Conservation (phyloP, 2,888 invertebrate species). For the Cylindroiulus punctatus region DNA sequence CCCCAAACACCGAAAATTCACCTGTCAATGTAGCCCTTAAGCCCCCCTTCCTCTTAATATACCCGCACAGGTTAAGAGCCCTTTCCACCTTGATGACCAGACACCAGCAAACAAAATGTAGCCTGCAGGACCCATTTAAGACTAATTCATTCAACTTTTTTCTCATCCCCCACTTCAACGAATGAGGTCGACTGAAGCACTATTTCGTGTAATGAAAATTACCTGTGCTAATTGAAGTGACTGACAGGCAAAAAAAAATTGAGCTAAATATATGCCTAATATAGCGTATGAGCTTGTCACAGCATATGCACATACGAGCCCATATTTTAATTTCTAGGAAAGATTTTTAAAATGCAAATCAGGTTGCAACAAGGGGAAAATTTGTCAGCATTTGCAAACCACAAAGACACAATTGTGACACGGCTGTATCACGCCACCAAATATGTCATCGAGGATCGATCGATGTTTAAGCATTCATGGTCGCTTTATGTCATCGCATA, state of each 20-base stretch:
- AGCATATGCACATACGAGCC: background rate
- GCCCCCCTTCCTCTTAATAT: background rate
- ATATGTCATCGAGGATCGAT: background rate
- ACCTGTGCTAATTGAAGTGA: conserved; percentile 31
- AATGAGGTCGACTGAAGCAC: conserved; percentile 43
- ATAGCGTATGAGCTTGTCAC: conserved; percentile 15
- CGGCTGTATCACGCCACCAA: background rate
- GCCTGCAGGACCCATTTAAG: conserved; percentile 45
- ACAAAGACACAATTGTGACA: background rate
- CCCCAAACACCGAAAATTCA: conserved; percentile 3
- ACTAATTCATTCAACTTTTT: conserved; percentile 43
- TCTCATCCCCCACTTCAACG: conserved; percentile 17
- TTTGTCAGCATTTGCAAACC: conserved; percentile 22
- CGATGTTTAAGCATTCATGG: background rate
- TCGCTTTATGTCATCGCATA: background rate
- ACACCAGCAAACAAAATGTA: conserved; percentile 21
- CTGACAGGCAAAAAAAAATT: conserved; percentile 19
- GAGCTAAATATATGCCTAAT: conserved; percentile 11
- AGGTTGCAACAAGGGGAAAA: background rate
- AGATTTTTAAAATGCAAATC: background rate
- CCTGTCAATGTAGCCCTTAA: conserved; percentile 20
- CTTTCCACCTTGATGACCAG: conserved; percentile 39
- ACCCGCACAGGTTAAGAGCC: conserved; percentile 30
- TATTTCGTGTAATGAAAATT: conserved; percentile 40
- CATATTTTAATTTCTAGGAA: background rate